phyloP scores from a whole-genome alignment of 2,888 invertebrate species.

The Arrhopalites spinosus region DNA sequence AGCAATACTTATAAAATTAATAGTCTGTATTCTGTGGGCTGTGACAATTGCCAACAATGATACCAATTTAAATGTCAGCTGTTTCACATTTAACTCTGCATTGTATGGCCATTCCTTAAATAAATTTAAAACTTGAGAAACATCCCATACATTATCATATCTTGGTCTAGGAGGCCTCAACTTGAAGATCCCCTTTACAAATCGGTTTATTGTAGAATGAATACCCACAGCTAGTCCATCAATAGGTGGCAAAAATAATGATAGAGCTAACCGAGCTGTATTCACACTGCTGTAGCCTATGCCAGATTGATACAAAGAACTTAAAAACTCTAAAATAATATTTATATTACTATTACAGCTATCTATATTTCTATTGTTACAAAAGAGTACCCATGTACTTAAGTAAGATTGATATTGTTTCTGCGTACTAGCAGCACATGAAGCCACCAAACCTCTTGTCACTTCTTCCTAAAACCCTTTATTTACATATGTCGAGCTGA shows the following conservation, averaged over 20 bases:
- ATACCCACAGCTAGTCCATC: neutral
- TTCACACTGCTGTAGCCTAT: constrained; percentile 1
- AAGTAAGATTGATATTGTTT: neutral
- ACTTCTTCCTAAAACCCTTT: neutral
- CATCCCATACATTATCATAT: constrained; percentile 2
- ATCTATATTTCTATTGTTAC: neutral
- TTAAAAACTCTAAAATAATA: neutral
- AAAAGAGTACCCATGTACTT: neutral
- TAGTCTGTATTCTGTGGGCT: constrained; percentile 13
- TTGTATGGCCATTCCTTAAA: neutral
- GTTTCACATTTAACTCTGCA: neutral
- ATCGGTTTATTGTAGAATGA: neutral
- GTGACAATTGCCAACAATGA: neutral
- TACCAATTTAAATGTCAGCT: constrained; percentile 1
- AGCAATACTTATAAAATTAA: neutral
- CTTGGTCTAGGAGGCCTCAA: neutral
- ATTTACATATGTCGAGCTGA: neutral
- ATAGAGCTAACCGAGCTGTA: neutral
- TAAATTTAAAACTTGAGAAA: neutral
- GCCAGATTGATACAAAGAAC: neutral
- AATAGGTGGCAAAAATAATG: neutral
- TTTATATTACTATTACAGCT: neutral
- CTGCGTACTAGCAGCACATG: neutral
- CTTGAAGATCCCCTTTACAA: constrained; percentile 5
- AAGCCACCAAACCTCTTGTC: neutral